Evolutionary conservation across 2,888 invertebrate genomes (phyloP).

Genomic region (Apomyelois bistriatella): DNA sequence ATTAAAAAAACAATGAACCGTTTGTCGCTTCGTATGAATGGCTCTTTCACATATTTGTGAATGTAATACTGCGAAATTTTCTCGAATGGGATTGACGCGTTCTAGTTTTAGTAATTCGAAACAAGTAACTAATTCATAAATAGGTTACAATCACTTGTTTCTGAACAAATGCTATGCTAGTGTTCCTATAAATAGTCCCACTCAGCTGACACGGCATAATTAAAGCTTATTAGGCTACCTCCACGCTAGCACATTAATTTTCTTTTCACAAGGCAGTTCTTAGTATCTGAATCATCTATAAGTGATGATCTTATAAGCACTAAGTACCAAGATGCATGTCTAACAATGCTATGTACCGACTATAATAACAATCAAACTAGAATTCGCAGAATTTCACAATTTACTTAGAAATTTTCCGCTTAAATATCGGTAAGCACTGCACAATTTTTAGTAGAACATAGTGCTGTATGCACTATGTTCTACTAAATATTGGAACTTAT

Average conservation of each 20-base stretch:
- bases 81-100: too few relatives aligned
- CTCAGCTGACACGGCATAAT: not conserved
- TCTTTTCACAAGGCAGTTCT: not conserved
- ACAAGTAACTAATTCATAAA: not conserved
- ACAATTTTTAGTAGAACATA: too few relatives aligned
- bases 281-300: not conserved
- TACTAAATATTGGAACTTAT: too few relatives aligned
- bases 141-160: too few relatives aligned
- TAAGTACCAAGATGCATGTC: not conserved
- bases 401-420: too few relatives aligned
- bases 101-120: not conserved
- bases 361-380: too few relatives aligned
- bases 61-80: conserved; percentile 1
- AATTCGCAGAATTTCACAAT: too few relatives aligned
- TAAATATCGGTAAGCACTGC: too few relatives aligned
- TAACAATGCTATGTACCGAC: too few relatives aligned
- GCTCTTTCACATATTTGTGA: conserved; percentile 17
- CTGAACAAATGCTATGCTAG: not conserved
- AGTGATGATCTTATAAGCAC: not conserved
- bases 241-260: not conserved
- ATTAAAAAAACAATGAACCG: conserved; percentile 55
- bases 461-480: too few relatives aligned
- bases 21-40: conserved; percentile 31
- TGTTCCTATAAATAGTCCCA: not conserved
- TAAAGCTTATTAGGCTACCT: not conserved